Base-by-base conservation (phyloP, 2,888 invertebrate species). In the Ommatoiulus sabulosus region DNA sequence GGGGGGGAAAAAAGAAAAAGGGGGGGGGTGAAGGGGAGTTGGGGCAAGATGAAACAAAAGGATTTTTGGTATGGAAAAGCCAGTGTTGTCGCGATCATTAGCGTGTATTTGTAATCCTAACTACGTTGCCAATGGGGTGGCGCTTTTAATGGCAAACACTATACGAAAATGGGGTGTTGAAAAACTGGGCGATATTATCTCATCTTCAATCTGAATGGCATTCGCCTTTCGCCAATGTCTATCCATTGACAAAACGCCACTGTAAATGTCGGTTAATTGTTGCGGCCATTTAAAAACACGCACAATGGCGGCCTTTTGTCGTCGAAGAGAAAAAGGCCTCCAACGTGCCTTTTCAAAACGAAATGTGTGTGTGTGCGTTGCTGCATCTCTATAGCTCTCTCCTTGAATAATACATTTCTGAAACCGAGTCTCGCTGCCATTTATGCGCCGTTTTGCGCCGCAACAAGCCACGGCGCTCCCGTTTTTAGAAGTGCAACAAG, bases 1-100 rank as follows among this genome's bases (percentile, higher is more conserved):
- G 12, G 12, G 46, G 46, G 46, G n/a, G 15, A 52, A 3, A 52
- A 52, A 52, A 52, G 15, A 52, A 52, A 15, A 52, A 8, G 63
- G n/a, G n/a, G 63, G 63, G 63, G 63, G 63, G 20, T 15, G 6
- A 20, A 6, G 63, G 48, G 63, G 63, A 17, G 57, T 3, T 15
- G 57, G 57, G 17, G 17, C 24, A 24, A 10, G 20, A 63, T 72
- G 72, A 72, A 72, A 72, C 72, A 72, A 72, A 8, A 17, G 52
- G 52, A 52, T 52, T 52, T 52, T 15, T 4, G 52, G 52, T 17
- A 4, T 7, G 72, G 24, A 72, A 72, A 72, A 72, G 24, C 72
- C 72, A 72, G 72, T 72, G 72, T 24, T 72, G 72, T 72, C 24
- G 72, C 20, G 24, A 72, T 72, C 72, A 72, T 72, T 72, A 72